These are phyloP conservation scores for Daboia siamensis DNA, from an alignment of 2,113 vertebrate species.

Conservation along the genomic window DNA sequence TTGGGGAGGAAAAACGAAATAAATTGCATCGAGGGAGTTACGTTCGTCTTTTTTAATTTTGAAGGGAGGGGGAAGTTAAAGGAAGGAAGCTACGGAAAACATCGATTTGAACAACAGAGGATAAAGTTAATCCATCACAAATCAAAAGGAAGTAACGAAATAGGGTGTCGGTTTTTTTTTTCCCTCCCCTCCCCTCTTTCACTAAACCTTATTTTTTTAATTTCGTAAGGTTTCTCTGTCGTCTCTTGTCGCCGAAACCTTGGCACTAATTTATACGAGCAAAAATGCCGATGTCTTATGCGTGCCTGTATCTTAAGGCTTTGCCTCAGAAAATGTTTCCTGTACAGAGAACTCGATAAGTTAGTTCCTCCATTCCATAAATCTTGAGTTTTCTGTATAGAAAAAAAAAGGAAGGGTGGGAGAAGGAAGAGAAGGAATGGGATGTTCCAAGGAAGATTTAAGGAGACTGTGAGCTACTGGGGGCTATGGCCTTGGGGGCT, in stretches of 20 bases:
- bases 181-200: neutral
- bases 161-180: slow-evolving; percentile 45
- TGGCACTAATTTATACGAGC: slow-evolving; percentile 37
- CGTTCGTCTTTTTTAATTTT: slow-evolving; percentile 33
- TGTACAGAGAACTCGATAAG: neutral
- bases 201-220: neutral
- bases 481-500: too few species aligned
- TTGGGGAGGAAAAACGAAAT: slow-evolving; percentile 28
- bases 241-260: slow-evolving; percentile 42
- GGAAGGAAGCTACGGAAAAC: slow-evolving; percentile 50
- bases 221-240: slow-evolving; percentile 15
- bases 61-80: neutral
- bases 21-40: slow-evolving; percentile 34
- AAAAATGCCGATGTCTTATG: slow-evolving; percentile 44
- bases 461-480: neutral
- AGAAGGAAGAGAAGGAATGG: neutral
- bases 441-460: too few species aligned
- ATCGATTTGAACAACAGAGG: slow-evolving; percentile 45
- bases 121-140: slow-evolving; percentile 49
- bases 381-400: neutral
- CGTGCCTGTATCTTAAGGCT: neutral
- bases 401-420: neutral
- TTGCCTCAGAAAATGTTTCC: neutral
- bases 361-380: neutral
- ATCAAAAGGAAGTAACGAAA: slow-evolving; percentile 60